Evolutionary conservation across 2,113 vertebrate genomes (phyloP).

Genomic region (Danio rerio): DNA sequence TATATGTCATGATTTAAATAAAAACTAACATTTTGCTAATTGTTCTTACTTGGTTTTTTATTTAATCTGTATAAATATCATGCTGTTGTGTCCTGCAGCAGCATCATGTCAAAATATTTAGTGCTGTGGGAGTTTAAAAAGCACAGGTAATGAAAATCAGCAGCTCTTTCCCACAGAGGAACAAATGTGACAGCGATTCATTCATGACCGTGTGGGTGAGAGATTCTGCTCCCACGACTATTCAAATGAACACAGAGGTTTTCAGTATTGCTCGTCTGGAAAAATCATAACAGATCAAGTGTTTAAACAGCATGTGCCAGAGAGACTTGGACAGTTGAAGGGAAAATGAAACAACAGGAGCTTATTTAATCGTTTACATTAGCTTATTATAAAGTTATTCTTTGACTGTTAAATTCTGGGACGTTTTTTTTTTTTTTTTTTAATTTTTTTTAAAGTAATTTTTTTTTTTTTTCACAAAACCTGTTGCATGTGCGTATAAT

Average conservation of each 20-base stretch:
- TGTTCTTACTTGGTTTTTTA: too few relatives aligned
- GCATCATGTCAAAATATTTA: not conserved
- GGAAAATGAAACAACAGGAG: not conserved
- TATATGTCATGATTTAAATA: too few relatives aligned
- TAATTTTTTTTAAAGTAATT: too few relatives aligned
- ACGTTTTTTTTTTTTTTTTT: too few relatives aligned
- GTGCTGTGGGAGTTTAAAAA: not conserved
- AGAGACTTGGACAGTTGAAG: conserved; percentile 45
- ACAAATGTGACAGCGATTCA: conserved; percentile 46
- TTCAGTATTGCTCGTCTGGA: conserved; percentile 54
- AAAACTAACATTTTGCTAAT: too few relatives aligned
- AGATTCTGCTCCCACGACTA: conserved; percentile 49
- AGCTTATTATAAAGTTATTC: not conserved
- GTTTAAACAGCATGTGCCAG: conserved; percentile 50
- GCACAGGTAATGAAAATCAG: conserved; percentile 4
- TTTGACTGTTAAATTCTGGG: too few relatives aligned
- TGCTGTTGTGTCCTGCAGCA: not conserved
- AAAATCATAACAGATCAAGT: conserved; percentile 53
- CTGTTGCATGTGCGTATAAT: too few relatives aligned
- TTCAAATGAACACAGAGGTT: conserved; percentile 53
- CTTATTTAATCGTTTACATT: not conserved
- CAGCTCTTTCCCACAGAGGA: conserved; percentile 20
- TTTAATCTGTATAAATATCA: not conserved
- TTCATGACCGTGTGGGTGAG: conserved; percentile 46
- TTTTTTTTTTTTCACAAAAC: too few relatives aligned